phyloP scores from a whole-genome alignment of 1,140 invertebrate genomes.

The Meloidogyne floridensis region DNA sequence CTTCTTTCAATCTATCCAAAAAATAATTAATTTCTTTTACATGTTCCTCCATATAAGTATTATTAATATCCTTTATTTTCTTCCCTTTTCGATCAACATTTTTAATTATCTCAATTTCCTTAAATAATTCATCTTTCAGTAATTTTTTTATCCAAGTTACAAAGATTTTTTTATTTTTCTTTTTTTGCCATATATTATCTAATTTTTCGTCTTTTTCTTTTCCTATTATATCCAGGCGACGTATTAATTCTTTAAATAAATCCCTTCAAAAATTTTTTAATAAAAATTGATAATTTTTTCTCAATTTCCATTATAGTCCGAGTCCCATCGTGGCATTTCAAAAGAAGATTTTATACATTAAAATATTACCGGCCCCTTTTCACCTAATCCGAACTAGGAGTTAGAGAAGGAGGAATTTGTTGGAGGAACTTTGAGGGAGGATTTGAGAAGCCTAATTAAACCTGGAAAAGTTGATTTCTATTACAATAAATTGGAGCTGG shows the following conservation, averaged over 20 bases:
- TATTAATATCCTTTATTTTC: not conserved
- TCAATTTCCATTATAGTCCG: too few relatives aligned
- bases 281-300: too few relatives aligned
- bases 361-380: too few relatives aligned
- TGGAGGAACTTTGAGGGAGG: too few relatives aligned
- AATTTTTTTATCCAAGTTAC: not conserved
- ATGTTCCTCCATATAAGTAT: not conserved
- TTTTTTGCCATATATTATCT: not conserved
- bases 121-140: conserved; percentile 4
- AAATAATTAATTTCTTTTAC: not conserved
- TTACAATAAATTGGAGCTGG: too few relatives aligned
- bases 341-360: too few relatives aligned
- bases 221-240: not conserved
- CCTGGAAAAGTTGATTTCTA: too few relatives aligned
- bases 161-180: not conserved
- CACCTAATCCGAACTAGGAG: too few relatives aligned
- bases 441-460: too few relatives aligned
- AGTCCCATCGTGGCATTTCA: too few relatives aligned
- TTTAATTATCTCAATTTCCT: not conserved
- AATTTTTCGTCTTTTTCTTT: not conserved
- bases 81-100: not conserved
- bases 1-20: not conserved
- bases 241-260: not conserved
- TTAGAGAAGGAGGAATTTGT: too few relatives aligned
- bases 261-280: not conserved